Evolutionary conservation across 92 coral and sea anemone genomes (phyloP).

Genomic region (Porites lobata): DNA sequence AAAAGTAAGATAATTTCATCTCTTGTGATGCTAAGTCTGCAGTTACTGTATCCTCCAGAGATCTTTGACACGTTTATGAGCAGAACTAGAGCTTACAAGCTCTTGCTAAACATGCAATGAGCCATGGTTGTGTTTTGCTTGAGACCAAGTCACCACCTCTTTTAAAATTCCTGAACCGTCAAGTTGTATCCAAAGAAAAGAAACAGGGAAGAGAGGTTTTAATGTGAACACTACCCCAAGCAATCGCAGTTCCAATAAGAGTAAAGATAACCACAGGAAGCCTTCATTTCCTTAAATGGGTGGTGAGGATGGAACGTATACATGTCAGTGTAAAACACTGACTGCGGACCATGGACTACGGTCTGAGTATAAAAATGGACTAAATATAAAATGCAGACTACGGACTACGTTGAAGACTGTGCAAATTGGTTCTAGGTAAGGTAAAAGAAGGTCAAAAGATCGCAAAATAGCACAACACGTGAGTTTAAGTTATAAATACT

Average conservation of each 20-base stretch:
- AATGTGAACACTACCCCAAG: slow-evolving; percentile 5
- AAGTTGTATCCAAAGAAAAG: slow-evolving; percentile 63
- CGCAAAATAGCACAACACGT: no score
- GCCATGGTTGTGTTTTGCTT: slow-evolving; percentile 47
- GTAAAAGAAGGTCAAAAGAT: no score
- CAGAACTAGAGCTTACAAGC: slow-evolving; percentile 22
- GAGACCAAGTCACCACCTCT: slow-evolving; percentile 46
- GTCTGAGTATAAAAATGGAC: no score
- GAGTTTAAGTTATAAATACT: no score
- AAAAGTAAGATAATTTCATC: no score
- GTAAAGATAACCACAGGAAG: background rate
- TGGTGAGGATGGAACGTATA: no score
- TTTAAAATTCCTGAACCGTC: slow-evolving; percentile 49
- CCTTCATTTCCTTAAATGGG: background rate
- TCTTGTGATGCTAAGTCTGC: no score
- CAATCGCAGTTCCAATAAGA: slow-evolving; percentile 5
- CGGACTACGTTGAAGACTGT: no score
- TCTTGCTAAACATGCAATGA: background rate
- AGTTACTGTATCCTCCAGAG: slow-evolving; percentile 17
- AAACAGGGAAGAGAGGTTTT: slow-evolving; percentile 38
- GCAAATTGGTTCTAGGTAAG: no score
- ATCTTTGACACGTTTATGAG: slow-evolving; percentile 53
- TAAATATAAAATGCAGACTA: no score
- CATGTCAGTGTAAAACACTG: no score
- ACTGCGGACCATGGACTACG: no score